Conservation (phyloP, 2,888 invertebrate genomes). For the Dinocampus coccinellae region DNA sequence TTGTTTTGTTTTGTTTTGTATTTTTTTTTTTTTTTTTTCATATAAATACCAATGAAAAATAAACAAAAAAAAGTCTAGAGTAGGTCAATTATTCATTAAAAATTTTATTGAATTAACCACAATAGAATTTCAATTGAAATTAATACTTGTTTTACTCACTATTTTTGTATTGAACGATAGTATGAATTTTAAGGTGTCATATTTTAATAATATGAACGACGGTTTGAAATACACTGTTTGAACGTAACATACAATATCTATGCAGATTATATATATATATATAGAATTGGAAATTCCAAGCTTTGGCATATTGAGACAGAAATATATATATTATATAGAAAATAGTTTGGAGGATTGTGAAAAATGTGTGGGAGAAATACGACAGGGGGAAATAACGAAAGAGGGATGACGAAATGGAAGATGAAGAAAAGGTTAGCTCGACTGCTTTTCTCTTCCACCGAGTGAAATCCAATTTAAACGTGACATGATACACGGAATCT, state of each 20-base stretch:
- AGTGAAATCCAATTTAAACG: slow-evolving; percentile 59
- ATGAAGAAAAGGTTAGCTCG: slow-evolving; percentile 13
- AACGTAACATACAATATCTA: background rate
- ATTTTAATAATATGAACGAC: slow-evolving; percentile 9
- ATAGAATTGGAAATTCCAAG: slow-evolving; percentile 57
- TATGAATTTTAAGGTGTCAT: background rate
- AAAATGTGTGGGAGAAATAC: slow-evolving; percentile 45
- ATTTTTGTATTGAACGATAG: background rate
- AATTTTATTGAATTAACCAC: background rate
- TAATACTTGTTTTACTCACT: too few species aligned
- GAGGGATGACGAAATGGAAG: slow-evolving; percentile 3
- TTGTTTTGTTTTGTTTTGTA: too few species aligned
- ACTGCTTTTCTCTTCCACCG: slow-evolving; percentile 44
- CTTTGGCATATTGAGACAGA: slow-evolving; percentile 25
- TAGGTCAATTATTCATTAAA: too few species aligned
- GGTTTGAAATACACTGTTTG: slow-evolving; percentile 47
- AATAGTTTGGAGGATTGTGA: slow-evolving; percentile 38
- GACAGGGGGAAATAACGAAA: background rate
- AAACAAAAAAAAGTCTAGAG: too few species aligned
- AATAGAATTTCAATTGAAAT: background rate
- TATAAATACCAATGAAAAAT: too few species aligned
- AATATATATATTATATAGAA: background rate
- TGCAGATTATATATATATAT: slow-evolving; percentile 21
- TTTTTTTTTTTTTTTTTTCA: too few species aligned
- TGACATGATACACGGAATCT: slow-evolving; percentile 54